Evolutionary conservation across 2,113 vertebrate species (phyloP), one percentile per base, ranked within the genome.

Genomic region (Melozone crissalis): DNA sequence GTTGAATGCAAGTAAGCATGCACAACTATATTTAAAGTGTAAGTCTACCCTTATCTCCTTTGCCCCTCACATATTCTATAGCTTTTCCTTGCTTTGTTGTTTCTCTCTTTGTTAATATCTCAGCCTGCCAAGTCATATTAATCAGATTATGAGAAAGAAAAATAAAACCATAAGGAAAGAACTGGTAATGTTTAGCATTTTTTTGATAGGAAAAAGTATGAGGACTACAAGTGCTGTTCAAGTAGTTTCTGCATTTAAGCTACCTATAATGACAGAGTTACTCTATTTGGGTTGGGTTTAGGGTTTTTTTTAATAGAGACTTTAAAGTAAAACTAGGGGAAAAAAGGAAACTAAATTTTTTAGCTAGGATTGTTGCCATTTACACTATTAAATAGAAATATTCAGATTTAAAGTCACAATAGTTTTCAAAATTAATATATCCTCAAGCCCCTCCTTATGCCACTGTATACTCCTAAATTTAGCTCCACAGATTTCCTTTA

Each of bases 171-270:
- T 23, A 89, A 69, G n/a, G 37, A 74, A 92, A 91, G 28, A 71
- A 47, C 10, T 17, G 19, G 10, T 11, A 74, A 41, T 27, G 21
- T 10, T 58, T 22, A 57, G 66, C 4, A 52, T 71, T 74, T 95
- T 94, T 93, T 90, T 72, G 5, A 92, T 18, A 74, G 9, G 27
- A 62, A 4, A 67, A 94, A 69, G 12, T 26, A 35, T 47, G 33
- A 41, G 16, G 33, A 84, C 57, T 18, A 44, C 12, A 96, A 93
- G 8, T 24, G 39, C 7, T 55, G 8, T 13, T 10, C 8, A 93
- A 52, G 82, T n/a, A 69, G 68, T 83, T 82, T 61, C 61, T 94
- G 26, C 23, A 87, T 81, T 88, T 87, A 89, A 96, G 71, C 11
- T 52, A 24, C 3, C 49, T 87, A 76, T 55, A 92, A 90, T 37